Evolutionary conservation across 2,113 vertebrate genomes (phyloP).

Genomic region (Chiloscyllium plagiosum): DNA sequence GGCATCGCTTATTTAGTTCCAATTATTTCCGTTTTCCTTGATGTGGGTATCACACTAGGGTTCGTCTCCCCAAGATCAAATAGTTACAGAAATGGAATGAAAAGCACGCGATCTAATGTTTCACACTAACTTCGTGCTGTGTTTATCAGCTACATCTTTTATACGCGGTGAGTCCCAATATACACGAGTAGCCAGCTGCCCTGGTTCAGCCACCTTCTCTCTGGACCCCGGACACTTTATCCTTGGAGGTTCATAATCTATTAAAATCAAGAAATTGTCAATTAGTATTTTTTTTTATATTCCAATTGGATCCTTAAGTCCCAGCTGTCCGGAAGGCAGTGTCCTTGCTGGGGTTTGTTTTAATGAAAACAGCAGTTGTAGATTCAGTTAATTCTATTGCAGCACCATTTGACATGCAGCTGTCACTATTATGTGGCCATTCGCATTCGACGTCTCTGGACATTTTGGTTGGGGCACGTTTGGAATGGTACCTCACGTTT

Average conservation of each 20-base stretch:
- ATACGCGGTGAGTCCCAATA: constrained; percentile 79
- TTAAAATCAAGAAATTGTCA: constrained; percentile 39
- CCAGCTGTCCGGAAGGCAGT: not conserved
- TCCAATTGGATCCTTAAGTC: not conserved
- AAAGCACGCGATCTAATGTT: not conserved
- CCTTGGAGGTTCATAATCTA: constrained; percentile 87
- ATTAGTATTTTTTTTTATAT: not conserved
- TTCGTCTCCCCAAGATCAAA: not conserved
- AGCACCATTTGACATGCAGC: too few species aligned
- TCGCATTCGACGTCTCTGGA: too few species aligned
- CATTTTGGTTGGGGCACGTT: too few species aligned
- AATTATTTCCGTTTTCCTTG: not conserved
- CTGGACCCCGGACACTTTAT: constrained; percentile 82
- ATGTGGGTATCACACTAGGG: not conserved
- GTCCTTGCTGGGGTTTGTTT: not conserved
- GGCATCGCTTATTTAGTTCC: too few species aligned
- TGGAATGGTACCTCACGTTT: too few species aligned
- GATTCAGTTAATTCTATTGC: too few species aligned
- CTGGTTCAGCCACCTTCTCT: constrained; percentile 79
- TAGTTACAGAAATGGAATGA: not conserved
- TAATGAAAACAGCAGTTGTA: too few species aligned
- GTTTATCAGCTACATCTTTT: constrained; percentile 78
- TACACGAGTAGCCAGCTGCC: constrained; percentile 73
- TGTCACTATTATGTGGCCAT: too few species aligned
- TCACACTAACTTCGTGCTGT: constrained; percentile 68